Conservation (phyloP, 2,888 invertebrate species). For the Dexiosoma caninum region DNA sequence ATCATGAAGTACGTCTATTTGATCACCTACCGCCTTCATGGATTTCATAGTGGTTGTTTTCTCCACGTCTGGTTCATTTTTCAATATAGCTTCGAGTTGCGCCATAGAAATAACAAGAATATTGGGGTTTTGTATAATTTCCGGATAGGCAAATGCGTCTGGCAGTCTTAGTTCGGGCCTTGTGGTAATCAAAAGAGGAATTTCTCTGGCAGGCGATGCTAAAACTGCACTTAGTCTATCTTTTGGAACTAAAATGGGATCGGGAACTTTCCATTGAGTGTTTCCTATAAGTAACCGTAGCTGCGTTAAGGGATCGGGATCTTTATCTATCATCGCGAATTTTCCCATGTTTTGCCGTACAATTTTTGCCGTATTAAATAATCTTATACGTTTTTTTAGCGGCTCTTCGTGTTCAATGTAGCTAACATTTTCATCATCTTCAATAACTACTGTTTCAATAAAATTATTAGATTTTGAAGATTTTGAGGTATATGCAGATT, state of each 20-base stretch:
- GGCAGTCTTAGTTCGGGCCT: conserved; percentile 86
- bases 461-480: conserved; percentile 71
- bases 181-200: conserved; percentile 84
- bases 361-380: conserved; percentile 3
- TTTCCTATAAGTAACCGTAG: conserved; percentile 83
- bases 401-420: conserved; percentile 73
- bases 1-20: conserved; percentile 2
- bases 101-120: conserved; percentile 87
- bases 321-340: conserved; percentile 72
- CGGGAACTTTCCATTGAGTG: conserved; percentile 85
- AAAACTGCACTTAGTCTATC: conserved; percentile 85
- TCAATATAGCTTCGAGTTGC: conserved; percentile 83
- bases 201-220: conserved; percentile 86
- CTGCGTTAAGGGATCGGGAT: conserved; percentile 84
- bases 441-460: conserved; percentile 78
- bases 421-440: conserved; percentile 66
- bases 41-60: conserved; percentile 40
- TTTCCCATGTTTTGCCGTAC: conserved; percentile 35
- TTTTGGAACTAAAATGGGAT: conserved; percentile 89
- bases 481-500: conserved; percentile 79
- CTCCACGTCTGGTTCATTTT: conserved; percentile 78
- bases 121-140: conserved; percentile 86
- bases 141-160: conserved; percentile 85
- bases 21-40: neutral
- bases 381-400: conserved; percentile 77